These are phyloP conservation scores for Crotalus tigris DNA, from an alignment of 2,113 vertebrate genomes.

Conservation along the genomic window DNA sequence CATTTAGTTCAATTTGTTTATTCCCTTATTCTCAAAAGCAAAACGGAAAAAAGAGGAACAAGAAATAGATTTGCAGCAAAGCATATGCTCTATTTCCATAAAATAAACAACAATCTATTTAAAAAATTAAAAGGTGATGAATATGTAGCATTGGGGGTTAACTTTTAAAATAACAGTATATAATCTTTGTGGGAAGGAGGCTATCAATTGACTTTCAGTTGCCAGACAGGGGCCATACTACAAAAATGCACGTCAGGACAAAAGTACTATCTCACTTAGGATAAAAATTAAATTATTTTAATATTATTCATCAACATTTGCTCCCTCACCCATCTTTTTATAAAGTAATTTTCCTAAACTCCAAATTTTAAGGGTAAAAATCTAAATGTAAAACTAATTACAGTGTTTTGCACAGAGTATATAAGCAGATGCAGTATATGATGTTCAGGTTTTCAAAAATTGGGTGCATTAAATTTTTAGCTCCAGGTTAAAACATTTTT, in stretches of 20 bases:
- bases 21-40: background rate
- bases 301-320: background rate
- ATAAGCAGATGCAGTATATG: background rate
- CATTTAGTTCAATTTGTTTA: background rate
- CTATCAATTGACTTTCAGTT: background rate
- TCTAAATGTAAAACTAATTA: background rate
- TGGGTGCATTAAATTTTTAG: background rate
- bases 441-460: background rate
- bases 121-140: background rate
- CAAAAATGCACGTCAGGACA: background rate
- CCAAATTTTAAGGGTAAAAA: background rate
- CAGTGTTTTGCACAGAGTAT: background rate
- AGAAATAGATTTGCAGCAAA: background rate
- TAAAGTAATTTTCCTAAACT: background rate
- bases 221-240: background rate
- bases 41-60: background rate
- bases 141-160: background rate
- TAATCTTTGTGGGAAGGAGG: background rate
- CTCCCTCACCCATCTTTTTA: background rate
- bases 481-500: background rate
- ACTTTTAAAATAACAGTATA: background rate
- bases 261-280: background rate
- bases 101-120: background rate
- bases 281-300: background rate
- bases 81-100: background rate